These are phyloP conservation scores for Apamea epomidion DNA, from an alignment of 2,888 invertebrate species.

Conservation along the genomic window DNA sequence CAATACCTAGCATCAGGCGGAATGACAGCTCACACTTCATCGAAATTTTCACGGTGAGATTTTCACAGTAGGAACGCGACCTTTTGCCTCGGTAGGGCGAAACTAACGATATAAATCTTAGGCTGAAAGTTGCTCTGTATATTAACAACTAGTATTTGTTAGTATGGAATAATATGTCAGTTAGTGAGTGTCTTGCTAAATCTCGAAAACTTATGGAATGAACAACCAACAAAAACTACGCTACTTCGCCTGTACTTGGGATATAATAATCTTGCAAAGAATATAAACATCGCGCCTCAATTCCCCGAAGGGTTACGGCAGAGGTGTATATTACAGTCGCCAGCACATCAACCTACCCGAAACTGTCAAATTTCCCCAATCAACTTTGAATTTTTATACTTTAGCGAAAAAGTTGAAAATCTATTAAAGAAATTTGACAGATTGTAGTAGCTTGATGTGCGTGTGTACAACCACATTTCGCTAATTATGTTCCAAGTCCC, in stretches of 20 bases:
- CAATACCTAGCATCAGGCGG: neutral
- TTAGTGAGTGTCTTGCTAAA: slow-evolving; percentile 29
- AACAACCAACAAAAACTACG: slow-evolving; percentile 46
- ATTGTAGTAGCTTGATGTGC: too few species aligned
- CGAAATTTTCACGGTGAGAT: neutral
- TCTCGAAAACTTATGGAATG: slow-evolving; percentile 57
- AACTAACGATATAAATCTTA: neutral
- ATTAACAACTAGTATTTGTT: slow-evolving; percentile 22
- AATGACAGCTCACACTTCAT: neutral
- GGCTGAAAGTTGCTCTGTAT: neutral
- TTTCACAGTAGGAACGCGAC: neutral
- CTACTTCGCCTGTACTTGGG: slow-evolving; percentile 2
- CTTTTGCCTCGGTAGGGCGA: neutral
- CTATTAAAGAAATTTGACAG: too few species aligned
- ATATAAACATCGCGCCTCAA: neutral
- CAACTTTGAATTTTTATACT: too few species aligned
- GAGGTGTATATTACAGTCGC: neutral
- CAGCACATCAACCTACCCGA: too few species aligned
- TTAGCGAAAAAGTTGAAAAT: too few species aligned
- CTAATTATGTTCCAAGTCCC: neutral
- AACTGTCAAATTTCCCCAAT: too few species aligned
- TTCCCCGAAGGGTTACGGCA: too few species aligned
- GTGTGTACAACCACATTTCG: too few species aligned
- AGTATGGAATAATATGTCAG: slow-evolving; percentile 41
- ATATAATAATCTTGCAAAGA: slow-evolving; percentile 8